These are phyloP conservation scores for Heliocidaris erythrogramma DNA, from an alignment of 35 echinoderm and acorn worm genomes.

Conservation along the genomic window DNA sequence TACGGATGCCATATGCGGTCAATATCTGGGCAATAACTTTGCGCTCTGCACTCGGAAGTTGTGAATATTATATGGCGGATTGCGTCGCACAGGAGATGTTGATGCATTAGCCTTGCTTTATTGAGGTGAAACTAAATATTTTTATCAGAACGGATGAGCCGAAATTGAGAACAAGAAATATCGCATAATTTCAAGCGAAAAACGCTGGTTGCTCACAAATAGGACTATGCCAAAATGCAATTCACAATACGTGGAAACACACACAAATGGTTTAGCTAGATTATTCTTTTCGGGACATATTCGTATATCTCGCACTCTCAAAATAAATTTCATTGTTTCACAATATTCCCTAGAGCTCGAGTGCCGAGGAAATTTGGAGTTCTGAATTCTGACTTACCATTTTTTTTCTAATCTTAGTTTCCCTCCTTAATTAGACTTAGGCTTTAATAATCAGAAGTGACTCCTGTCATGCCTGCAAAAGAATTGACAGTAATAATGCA, in stretches of 20 bases:
- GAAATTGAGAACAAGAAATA: slow-evolving; percentile 11
- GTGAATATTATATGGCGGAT: slow-evolving; percentile 17
- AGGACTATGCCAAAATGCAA: background rate
- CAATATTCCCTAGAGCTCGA: too few relatives aligned
- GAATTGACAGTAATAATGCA: too few relatives aligned
- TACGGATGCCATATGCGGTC: background rate
- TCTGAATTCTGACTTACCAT: too few relatives aligned
- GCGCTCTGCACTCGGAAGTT: background rate
- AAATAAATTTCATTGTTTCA: too few relatives aligned
- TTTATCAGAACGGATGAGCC: slow-evolving; percentile 10
- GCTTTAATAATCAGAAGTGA: too few relatives aligned
- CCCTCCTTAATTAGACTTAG: too few relatives aligned
- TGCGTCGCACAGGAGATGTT: background rate
- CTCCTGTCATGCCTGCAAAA: too few relatives aligned
- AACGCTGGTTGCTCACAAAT: background rate
- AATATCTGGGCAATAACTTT: background rate
- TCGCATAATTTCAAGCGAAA: background rate
- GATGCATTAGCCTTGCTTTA: background rate
- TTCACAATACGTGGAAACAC: background rate
- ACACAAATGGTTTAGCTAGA: too few relatives aligned
- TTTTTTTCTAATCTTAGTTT: too few relatives aligned
- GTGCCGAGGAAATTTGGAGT: too few relatives aligned
- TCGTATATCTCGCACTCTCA: too few relatives aligned
- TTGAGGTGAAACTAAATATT: background rate
- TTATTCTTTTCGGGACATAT: too few relatives aligned